A percentile compares a stretch with the other conserved stretches of the same genome.
These are phyloP conservation scores for Heliconius hewitsoni DNA, from an alignment of 1,140 invertebrate genomes.

Conservation along the genomic window DNA sequence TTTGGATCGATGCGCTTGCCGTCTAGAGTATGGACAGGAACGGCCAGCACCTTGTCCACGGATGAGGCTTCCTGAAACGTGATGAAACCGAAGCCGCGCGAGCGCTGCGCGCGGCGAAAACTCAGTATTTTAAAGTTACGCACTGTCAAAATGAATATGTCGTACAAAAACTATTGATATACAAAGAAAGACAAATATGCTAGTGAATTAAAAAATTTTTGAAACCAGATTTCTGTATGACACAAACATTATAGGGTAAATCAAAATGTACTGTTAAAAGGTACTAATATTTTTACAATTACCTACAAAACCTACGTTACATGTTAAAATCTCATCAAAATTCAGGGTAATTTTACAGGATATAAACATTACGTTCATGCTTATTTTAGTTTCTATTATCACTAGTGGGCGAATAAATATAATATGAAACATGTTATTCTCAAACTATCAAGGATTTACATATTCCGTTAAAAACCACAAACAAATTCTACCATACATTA, in stretches of 20 bases:
- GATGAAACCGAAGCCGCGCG: slow-evolving; percentile 96
- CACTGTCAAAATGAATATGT: slow-evolving; percentile 14
- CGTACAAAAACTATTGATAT: slow-evolving; percentile 21
- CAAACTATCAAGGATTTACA: slow-evolving; percentile 35
- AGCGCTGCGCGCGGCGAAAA: slow-evolving; percentile 85
- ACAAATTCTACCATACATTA: slow-evolving; percentile 38
- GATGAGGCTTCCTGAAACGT: slow-evolving; percentile 94
- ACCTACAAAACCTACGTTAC: slow-evolving; percentile 41
- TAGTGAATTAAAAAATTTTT: background rate
- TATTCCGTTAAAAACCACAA: slow-evolving; percentile 31
- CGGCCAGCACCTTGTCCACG: slow-evolving; percentile 91
- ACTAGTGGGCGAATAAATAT: slow-evolving; percentile 36
- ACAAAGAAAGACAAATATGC: background rate
- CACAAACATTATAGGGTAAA: slow-evolving; percentile 14
- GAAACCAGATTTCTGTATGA: slow-evolving; percentile 13
- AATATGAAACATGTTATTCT: slow-evolving; percentile 32
- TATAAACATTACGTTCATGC: slow-evolving; percentile 45
- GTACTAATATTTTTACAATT: slow-evolving; percentile 28
- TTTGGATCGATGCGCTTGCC: slow-evolving; percentile 97
- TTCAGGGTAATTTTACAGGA: slow-evolving; percentile 41
- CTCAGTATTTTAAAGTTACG: slow-evolving; percentile 38
- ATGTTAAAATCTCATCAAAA: slow-evolving; percentile 38
- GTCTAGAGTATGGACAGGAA: slow-evolving; percentile 94
- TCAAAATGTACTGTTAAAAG: slow-evolving; percentile 27
- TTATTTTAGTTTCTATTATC: slow-evolving; percentile 35